Conservation (phyloP, 2,113 vertebrate species). For the Zeus faber region DNA sequence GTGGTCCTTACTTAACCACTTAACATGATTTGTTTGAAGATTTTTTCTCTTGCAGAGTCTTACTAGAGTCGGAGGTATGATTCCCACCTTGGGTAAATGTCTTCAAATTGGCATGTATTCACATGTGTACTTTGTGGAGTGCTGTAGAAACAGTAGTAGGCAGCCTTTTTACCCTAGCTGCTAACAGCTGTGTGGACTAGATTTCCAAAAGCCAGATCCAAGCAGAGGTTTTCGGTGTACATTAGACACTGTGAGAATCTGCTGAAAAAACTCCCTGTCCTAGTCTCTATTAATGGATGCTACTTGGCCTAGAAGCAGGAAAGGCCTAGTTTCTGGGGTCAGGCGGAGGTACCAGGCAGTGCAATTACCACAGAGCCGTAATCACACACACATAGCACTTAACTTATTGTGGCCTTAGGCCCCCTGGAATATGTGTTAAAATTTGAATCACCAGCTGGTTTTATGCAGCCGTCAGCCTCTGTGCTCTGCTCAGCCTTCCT, state of each 20-base stretch:
- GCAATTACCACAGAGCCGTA: conserved; percentile 66
- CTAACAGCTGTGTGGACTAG: background rate
- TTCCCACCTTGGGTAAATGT: too few relatives aligned
- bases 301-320: conserved; percentile 69
- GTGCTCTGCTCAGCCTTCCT: background rate
- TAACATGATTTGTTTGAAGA: too few relatives aligned
- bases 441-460: background rate
- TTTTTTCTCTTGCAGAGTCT: too few relatives aligned
- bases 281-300: conserved; percentile 72
- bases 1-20: too few relatives aligned
- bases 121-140: too few relatives aligned
- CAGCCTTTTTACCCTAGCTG: too few relatives aligned
- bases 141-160: too few relatives aligned
- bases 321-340: conserved; percentile 71
- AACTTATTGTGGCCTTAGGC: conserved; percentile 25
- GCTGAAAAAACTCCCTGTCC: conserved; percentile 49
- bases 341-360: conserved; percentile 53
- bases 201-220: conserved; percentile 1
- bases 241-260: conserved; percentile 46
- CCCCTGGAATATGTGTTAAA: conserved; percentile 16
- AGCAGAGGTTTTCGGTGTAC: conserved; percentile 31
- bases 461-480: conserved; percentile 18
- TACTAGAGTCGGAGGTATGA: too few relatives aligned
- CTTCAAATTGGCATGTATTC: too few relatives aligned
- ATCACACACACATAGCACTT: conserved; percentile 45